Evolutionary conservation across 2,797 vertebrate genomes (phyloP).

Genomic region (Oophaga sylvatica): DNA sequence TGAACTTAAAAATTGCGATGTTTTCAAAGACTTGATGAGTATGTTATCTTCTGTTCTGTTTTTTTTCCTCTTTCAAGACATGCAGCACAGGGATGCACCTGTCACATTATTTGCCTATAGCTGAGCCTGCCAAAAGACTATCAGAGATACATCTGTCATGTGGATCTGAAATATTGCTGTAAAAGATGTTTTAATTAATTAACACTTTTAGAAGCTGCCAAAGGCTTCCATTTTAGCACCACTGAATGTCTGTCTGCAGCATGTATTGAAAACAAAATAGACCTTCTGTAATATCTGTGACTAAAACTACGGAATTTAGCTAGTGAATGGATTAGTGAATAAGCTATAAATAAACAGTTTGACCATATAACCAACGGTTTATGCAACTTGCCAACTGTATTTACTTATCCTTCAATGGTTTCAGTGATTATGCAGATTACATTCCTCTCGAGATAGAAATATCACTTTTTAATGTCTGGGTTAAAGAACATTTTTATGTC

Average conservation of each 20-base stretch:
- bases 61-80: neutral
- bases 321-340: neutral
- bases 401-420: neutral
- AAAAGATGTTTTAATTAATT: conserved; percentile 59
- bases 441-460: conserved; percentile 19
- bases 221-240: conserved; percentile 29
- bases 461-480: conserved; percentile 24
- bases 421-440: conserved; percentile 29
- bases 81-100: conserved; percentile 46
- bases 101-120: conserved; percentile 53
- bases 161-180: conserved; percentile 55
- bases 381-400: conserved; percentile 20
- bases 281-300: neutral
- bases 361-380: conserved; percentile 10
- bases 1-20: neutral
- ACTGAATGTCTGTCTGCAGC: conserved; percentile 29
- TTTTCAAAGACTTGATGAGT: neutral
- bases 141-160: conserved; percentile 58
- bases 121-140: conserved; percentile 57
- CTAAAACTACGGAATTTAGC: conserved; percentile 9
- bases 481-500: conserved; percentile 37
- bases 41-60: neutral
- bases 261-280: conserved; percentile 23
- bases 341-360: conserved; percentile 29
- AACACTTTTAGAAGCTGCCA: conserved; percentile 50